Base-by-base conservation (phyloP, 1,140 invertebrate genomes). In the Papilio polytes region DNA sequence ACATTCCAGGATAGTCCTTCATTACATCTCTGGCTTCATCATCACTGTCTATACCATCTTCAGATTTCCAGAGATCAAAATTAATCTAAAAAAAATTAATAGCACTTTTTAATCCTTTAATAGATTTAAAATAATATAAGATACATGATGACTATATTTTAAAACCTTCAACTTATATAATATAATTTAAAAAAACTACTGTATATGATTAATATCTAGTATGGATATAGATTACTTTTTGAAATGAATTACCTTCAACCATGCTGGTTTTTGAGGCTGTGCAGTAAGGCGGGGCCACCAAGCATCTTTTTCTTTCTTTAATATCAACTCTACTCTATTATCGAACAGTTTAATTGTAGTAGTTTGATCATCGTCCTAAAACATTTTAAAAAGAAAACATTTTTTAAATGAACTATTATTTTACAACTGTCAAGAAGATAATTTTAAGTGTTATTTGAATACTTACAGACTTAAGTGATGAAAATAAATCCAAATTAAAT, bases 251-350 rank as follows among this genome's bases (percentile, higher is more conserved):
- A 96, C 97, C 95, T 98, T 99, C 2, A 99, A 93, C 98, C 98
- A 99, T 0, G 97, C 96, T 3, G 98, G 97, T 90, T 99, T 99
- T 86, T 97, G 96, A 18, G 97, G 96, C 81, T 97, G 96, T 74
- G 96, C 96, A 7, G 97, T 97, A 41, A 99, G 92, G 80, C 98
- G 94, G 2, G 98, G 97, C 98, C 98, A 99, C 96, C 97, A 98
- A 36, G 96, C 96, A 18, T 94, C 93, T 66, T 96, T 94, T 72
- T 95, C 92, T 91, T 99, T 99, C 73, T 95, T 96, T 66, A 99
- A 95, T 1, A 96, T 91, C 88, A 99, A 96, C 82, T 98, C 97
- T 36, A 99, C 96, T 89, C 97, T 96, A 74, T 97, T 96, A 82
- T 98, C 98, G 80, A 96, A 96, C 8, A 98, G 95, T 89, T 96